Percentiles rank a stretch among this genome's conserved stretches.
These are phyloP conservation scores for Hyles euphorbiae DNA, from an alignment of 1,140 invertebrate species.

Conservation along the genomic window DNA sequence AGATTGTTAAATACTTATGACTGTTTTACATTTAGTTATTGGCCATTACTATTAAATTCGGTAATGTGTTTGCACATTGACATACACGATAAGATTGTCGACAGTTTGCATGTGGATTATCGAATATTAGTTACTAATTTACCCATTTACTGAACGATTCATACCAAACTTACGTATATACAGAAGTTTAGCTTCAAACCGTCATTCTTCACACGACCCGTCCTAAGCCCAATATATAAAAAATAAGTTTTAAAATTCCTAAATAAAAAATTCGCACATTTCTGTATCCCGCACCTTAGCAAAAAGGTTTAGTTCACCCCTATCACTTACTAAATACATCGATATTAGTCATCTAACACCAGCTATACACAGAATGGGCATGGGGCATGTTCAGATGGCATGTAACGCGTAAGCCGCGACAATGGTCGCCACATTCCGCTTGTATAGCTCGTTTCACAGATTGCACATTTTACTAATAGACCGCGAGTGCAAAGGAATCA, in stretches of 20 bases:
- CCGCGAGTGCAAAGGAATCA: slow-evolving; percentile 40
- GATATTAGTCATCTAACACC: slow-evolving; percentile 1
- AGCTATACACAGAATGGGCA: slow-evolving; percentile 22
- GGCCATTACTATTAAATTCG: slow-evolving; percentile 59
- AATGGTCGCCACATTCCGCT: no score
- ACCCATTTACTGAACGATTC: slow-evolving; percentile 31
- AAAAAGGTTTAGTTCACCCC: no score
- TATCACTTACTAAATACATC: no score
- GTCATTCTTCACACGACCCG: slow-evolving; percentile 32
- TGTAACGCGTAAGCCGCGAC: no score
- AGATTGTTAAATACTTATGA: slow-evolving; percentile 68
- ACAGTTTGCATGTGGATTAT: slow-evolving; percentile 11
- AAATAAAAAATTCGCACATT: no score
- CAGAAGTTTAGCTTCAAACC: slow-evolving; percentile 42
- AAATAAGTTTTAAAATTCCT: slow-evolving; percentile 1
- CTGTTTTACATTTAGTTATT: slow-evolving; percentile 63
- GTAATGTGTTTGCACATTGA: slow-evolving; percentile 54
- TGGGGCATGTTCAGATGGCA: no score
- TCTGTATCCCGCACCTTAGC: no score
- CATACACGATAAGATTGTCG: slow-evolving; percentile 22
- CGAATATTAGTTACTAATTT: slow-evolving; percentile 3
- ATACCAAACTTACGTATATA: slow-evolving; percentile 60
- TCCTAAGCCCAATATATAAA: slow-evolving; percentile 10
- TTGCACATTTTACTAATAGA: slow-evolving; percentile 18
- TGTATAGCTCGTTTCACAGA: slow-evolving; percentile 27